phyloP scores from a whole-genome alignment of 2,113 vertebrate genomes.

The Hirundichthys speculiger region DNA sequence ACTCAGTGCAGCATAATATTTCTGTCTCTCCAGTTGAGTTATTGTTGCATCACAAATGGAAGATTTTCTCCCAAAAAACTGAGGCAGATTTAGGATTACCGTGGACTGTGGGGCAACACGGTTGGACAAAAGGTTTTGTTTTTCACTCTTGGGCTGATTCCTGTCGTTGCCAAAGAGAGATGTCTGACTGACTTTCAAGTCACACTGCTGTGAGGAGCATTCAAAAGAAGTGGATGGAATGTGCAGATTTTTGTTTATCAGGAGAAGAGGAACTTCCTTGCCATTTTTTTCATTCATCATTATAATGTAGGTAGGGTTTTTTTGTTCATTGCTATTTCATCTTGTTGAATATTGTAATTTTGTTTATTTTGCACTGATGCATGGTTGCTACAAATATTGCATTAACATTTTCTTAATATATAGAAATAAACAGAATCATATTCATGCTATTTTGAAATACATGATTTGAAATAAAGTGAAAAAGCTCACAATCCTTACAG shows the following conservation, averaged over 20 bases:
- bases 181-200: slow-evolving; percentile 65
- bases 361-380: too few relatives aligned
- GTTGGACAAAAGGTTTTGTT: slow-evolving; percentile 61
- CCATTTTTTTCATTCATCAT: slow-evolving; percentile 28
- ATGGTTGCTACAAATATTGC: too few relatives aligned
- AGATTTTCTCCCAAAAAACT: slow-evolving; percentile 87
- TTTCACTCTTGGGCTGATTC: slow-evolving; percentile 48
- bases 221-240: slow-evolving; percentile 51
- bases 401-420: too few relatives aligned
- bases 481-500: too few relatives aligned
- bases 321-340: background rate
- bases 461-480: too few relatives aligned
- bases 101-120: slow-evolving; percentile 79
- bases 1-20: background rate
- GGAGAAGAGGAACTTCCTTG: slow-evolving; percentile 11
- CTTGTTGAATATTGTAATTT: too few relatives aligned
- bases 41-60: slow-evolving; percentile 74
- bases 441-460: too few relatives aligned
- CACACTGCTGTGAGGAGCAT: slow-evolving; percentile 61
- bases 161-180: slow-evolving; percentile 67
- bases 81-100: slow-evolving; percentile 87
- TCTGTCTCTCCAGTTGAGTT: background rate
- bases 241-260: slow-evolving; percentile 37
- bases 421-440: too few relatives aligned
- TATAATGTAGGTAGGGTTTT: background rate